Base-by-base conservation (phyloP, 2,888 invertebrate species). In the Chaitophorus viminalis region DNA sequence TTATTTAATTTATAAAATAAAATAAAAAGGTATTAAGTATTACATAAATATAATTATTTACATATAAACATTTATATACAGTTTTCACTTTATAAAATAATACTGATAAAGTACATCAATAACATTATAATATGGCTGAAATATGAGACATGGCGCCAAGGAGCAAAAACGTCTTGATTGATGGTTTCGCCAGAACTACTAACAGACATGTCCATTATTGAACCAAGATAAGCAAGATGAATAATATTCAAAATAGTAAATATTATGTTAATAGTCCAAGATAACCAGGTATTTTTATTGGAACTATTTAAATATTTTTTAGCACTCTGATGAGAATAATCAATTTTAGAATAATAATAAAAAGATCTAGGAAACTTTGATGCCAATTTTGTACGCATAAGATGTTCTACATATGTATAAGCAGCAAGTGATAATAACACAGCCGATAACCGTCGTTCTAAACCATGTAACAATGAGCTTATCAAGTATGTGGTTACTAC, bases 161-260 rank as follows among this genome's bases (percentile, higher is more conserved):
- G 25, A 31, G 31, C 52, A 75, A 87, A 87, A 31, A 46, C 17
- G 75, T 72, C 54, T 75, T 81, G 25, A 18, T 52, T 68, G 1
- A 60, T 39, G 0, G 31, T 79, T n/a, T 14, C 29, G 5, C 36
- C 14, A n/a, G 74, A 81, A 18, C 52, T 31, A 14, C 5, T 14
- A 52, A 76, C 25, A 39, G 84, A 68, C 68, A 85, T 46, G 17
- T 87, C 81, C 74, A 87, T 68, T 60, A 87, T 9, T 33, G 87
- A 79, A 54, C 87, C 87, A 39, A 87, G 72, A 79, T 87, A 87
- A 39, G 87, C 79, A 31, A 87, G 65, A 74, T 87, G 79, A 33
- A 87, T 18, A 46, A 87, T 81, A 39, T 87, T 87, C 52, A 87
- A 81, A 74, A 87, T 33, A 18, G 79, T 81, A 87, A 87, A 87